These are phyloP conservation scores for Leuciscus idus DNA, from an alignment of 2,113 vertebrate genomes.

Conservation along the genomic window DNA sequence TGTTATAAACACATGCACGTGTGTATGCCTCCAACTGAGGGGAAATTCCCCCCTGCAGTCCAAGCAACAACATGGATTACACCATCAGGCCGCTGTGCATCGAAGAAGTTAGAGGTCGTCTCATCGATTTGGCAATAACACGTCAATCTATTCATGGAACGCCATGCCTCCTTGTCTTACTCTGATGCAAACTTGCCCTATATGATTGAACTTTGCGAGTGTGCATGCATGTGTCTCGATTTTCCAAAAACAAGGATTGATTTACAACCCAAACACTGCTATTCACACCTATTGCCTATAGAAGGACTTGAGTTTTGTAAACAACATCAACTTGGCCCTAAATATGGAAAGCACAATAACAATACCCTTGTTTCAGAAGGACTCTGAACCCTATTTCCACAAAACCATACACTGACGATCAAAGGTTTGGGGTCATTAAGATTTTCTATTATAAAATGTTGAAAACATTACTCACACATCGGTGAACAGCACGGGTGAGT, in stretches of 20 bases:
- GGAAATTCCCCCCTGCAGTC: conserved; percentile 41
- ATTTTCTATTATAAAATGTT: not conserved
- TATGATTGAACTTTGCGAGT: not conserved
- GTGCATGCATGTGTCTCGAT: not conserved
- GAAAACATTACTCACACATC: conserved; percentile 85
- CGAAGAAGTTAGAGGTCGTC: not conserved
- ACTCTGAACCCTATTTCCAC: not conserved
- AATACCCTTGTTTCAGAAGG: not conserved
- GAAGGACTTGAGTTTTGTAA: not conserved
- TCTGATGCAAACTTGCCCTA: not conserved
- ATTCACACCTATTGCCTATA: conserved; percentile 6
- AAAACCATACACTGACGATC: not conserved
- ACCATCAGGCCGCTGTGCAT: not conserved
- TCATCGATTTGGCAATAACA: conserved; percentile 24
- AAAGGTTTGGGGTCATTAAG: not conserved
- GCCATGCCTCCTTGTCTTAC: not conserved
- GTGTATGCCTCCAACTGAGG: conserved; percentile 31
- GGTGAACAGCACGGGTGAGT: conserved; percentile 92
- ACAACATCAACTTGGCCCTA: not conserved
- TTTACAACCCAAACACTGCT: conserved; percentile 11
- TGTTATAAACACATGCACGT: conserved; percentile 50
- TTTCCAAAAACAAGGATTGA: conserved; percentile 9
- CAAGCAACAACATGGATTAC: not conserved
- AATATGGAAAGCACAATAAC: not conserved
- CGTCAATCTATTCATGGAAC: not conserved